phyloP scores from a whole-genome alignment of 2,113 vertebrate genomes.

The Pachycephala philippinensis region DNA sequence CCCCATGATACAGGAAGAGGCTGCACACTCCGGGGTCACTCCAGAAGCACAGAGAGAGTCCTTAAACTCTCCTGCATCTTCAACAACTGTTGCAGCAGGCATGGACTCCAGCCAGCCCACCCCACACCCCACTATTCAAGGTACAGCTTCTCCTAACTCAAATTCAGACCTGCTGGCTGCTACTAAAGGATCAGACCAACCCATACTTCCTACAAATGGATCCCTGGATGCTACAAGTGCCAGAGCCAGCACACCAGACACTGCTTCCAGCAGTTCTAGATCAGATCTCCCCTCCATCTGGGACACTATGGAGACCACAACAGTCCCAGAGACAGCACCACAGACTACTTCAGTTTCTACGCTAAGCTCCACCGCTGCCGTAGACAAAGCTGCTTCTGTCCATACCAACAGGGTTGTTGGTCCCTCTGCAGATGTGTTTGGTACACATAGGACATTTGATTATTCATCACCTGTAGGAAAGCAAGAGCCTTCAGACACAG shows the following conservation, averaged over 20 bases:
- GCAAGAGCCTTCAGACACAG: background rate
- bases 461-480: background rate
- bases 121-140: background rate
- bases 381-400: background rate
- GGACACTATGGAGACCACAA: background rate
- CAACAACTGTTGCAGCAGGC: background rate
- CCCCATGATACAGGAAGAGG: background rate
- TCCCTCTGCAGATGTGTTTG: background rate
- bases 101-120: background rate
- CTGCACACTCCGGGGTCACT: accelerated
- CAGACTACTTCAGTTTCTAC: background rate
- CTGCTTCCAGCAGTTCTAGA: background rate
- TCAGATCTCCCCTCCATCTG: background rate
- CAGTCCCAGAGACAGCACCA: background rate
- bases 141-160: background rate
- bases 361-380: background rate
- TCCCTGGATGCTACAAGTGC: background rate
- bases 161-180: background rate
- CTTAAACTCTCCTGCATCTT: background rate
- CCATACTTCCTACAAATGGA: background rate
- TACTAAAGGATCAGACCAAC: background rate
- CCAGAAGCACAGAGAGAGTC: background rate
- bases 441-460: background rate
- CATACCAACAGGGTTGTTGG: background rate
- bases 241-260: background rate